phyloP scores from a whole-genome alignment of 1,140 invertebrate species.

The Nephila pilipes region DNA sequence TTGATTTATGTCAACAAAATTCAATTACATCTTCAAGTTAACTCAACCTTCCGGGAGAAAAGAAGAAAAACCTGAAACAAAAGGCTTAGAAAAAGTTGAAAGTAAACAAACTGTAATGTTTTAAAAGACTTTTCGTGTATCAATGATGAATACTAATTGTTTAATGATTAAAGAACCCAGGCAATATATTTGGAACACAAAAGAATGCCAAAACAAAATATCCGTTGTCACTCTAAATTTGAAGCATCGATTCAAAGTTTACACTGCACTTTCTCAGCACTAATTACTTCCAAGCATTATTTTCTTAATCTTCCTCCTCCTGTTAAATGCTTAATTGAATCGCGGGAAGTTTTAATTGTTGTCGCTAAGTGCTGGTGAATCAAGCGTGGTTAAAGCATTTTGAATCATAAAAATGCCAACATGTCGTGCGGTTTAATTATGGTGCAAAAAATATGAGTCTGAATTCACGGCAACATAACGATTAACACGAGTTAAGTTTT shows the following conservation, averaged over 20 bases:
- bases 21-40: background rate
- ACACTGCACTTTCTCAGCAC: background rate
- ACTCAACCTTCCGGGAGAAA: background rate
- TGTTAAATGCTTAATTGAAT: conserved; percentile 23
- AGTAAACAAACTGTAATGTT: background rate
- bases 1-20: background rate
- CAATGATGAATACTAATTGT: background rate
- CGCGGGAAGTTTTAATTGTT: conserved; percentile 13
- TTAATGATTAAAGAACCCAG: background rate
- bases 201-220: conserved; percentile 7
- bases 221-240: conserved; percentile 10
- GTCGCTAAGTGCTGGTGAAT: conserved; percentile 13
- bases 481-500: conserved; percentile 7
- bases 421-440: conserved; percentile 6
- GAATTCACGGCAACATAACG: background rate
- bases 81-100: background rate
- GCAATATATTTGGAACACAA: background rate
- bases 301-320: conserved; percentile 31
- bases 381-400: conserved; percentile 11
- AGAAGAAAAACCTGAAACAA: background rate
- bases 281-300: conserved; percentile 30
- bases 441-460: background rate
- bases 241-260: background rate
- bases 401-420: conserved; percentile 26
- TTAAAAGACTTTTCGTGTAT: background rate